These are phyloP conservation scores for Sphenopsis melanotis DNA, from an alignment of 2,797 vertebrate genomes.

Conservation along the genomic window DNA sequence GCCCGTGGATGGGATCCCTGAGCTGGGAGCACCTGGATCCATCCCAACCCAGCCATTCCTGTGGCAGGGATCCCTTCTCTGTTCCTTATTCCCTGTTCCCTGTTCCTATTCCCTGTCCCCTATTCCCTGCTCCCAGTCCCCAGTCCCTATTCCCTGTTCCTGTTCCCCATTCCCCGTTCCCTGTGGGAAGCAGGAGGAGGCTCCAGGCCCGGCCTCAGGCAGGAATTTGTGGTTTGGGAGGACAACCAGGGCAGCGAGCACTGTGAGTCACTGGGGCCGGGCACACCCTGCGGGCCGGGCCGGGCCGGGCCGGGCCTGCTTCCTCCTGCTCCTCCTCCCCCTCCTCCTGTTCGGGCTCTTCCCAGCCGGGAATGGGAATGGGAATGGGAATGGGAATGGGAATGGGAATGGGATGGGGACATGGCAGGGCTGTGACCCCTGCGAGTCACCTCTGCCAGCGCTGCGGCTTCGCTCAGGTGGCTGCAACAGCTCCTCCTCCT, in stretches of 20 bases:
- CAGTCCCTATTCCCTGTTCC: neutral
- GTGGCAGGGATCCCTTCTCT: fast-evolving
- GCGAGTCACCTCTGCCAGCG: neutral
- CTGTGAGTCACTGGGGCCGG: neutral
- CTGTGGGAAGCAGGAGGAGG: neutral
- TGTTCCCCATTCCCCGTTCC: neutral
- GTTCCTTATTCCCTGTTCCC: neutral
- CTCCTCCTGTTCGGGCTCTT: no score
- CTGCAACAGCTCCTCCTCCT: neutral
- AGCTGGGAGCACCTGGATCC: neutral
- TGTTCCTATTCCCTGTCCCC: neutral
- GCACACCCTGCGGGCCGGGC: neutral
- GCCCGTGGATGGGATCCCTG: neutral
- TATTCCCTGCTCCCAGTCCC: no score
- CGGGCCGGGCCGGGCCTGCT: neutral
- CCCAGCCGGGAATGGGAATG: neutral
- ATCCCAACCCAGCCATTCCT: fast-evolving
- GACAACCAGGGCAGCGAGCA: neutral
- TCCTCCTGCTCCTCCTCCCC: neutral
- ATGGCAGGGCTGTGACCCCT: neutral
- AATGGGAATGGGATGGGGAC: neutral
- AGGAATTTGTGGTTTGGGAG: neutral
- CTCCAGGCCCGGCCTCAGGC: neutral
- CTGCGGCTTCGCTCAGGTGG: neutral
- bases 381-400: neutral